A percentile compares a stretch with the other conserved stretches of the same genome.
Conservation (phyloP, 2,797 vertebrate species). For the Otus scops region DNA sequence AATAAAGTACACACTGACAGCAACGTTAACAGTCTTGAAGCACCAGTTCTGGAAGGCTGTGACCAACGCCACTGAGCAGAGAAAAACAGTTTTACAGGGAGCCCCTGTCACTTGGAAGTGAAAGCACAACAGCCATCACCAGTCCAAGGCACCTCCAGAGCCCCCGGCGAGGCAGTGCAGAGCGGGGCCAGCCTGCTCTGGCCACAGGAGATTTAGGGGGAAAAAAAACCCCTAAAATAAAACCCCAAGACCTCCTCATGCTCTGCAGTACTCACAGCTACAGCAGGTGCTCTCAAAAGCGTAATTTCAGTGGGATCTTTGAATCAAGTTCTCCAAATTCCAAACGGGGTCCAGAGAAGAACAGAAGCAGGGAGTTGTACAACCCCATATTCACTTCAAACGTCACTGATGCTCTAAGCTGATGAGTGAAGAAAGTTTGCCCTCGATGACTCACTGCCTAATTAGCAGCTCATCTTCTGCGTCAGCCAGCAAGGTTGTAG, state of each 20-base stretch:
- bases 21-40: background rate
- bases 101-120: background rate
- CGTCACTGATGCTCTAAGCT: background rate
- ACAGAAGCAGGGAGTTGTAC: background rate
- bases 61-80: background rate
- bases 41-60: background rate
- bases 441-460: background rate
- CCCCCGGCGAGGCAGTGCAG: background rate
- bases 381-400: background rate
- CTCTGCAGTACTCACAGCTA: background rate
- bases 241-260: rapidly evolving
- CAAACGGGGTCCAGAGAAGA: background rate
- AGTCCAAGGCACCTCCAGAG: background rate
- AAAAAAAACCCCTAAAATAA: background rate
- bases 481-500: background rate
- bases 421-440: background rate
- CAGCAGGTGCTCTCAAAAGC: background rate
- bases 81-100: background rate
- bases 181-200: too few species aligned
- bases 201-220: background rate
- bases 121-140: background rate
- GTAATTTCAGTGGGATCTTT: background rate
- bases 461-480: background rate
- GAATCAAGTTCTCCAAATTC: background rate
- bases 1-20: background rate